Percentiles rank a stretch among this genome's conserved stretches.
These are phyloP conservation scores for Eptesicus fuscus DNA, from an alignment of 2,113 vertebrate species.

Conservation along the genomic window DNA sequence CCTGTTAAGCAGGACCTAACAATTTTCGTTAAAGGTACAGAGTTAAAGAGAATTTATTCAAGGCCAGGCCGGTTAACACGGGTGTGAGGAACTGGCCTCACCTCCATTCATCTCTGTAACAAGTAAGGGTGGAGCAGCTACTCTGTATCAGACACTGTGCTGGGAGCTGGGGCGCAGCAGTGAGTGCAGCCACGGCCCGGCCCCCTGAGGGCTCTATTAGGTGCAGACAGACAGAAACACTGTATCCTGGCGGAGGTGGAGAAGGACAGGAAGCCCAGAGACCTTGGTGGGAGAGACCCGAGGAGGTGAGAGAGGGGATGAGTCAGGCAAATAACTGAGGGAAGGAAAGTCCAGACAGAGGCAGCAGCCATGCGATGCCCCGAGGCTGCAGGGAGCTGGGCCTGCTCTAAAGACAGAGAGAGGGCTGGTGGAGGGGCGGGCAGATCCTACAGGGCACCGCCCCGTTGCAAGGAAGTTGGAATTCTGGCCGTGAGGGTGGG, in stretches of 20 bases:
- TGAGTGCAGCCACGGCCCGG: neutral
- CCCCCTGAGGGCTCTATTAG: fast-evolving
- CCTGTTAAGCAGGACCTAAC: neutral
- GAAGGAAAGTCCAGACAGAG: neutral
- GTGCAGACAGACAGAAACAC: neutral
- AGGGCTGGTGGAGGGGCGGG: neutral
- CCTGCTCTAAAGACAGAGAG: neutral
- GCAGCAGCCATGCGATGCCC: neutral
- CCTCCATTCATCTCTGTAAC: neutral
- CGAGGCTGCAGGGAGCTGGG: neutral
- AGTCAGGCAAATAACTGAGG: neutral
- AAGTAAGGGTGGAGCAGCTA: neutral
- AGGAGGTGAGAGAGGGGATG: neutral
- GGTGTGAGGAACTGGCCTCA: neutral
- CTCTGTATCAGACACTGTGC: too few relatives aligned
- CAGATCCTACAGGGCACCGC: neutral
- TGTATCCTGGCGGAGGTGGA: too few relatives aligned
- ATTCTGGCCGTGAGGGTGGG: neutral
- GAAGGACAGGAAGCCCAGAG: neutral
- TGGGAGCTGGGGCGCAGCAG: neutral
- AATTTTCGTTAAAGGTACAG: neutral
- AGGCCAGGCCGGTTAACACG: neutral
- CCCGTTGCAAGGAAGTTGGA: neutral
- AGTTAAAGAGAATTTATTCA: neutral
- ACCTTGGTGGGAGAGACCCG: neutral